Evolutionary conservation across 2,113 vertebrate genomes (phyloP), one percentile per base, ranked within the genome.

Genomic region (Glareola pratincola): DNA sequence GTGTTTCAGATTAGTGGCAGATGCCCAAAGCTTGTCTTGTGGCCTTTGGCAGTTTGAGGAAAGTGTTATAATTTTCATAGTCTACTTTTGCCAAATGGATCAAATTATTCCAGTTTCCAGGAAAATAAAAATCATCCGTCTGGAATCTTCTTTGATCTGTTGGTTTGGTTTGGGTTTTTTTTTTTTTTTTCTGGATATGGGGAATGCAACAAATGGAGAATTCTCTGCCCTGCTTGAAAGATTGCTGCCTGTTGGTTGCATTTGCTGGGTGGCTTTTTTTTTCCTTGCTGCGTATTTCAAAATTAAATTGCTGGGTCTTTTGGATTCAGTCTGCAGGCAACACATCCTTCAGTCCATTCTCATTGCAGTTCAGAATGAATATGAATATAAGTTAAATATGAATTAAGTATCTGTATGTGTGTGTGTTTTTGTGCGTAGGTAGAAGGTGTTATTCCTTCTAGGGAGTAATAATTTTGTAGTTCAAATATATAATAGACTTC

Each of bases 1-100:
- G 67, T 41, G 48, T 85, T 95, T 85, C 91, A 76, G 84, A 85
- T 92, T 79, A 90, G 85, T 88, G 88, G 78, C 92, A 95, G 92
- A 73, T 90, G 87, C 93, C 96, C 90, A 94, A 66, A 90, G 74
- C 74, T 96, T 94, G 95, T 94, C 92, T 93, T 83, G 59, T 90
- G 96, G 88, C 85, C 88, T 90, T 95, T 96, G 92, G 82, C 90
- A 80, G 78, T 93, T 96, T 90, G 74, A 85, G 82, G 41, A 14
- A 90, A 92, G 90, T 66, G 66, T 82, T 93, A 72, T 5, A 93
- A 94, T 78, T 93, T 93, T 53, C 34, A 79, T 95, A 30, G 37
- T 90, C 48, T 85, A 34, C 67, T 85, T 92, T 88, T 94, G 62
- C 90, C 78, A 96, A 93, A 88, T 83, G 78, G 78, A 85, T 94